A percentile compares a stretch with the other conserved stretches of the same genome.
These are phyloP conservation scores for Eucera pruinosa DNA, from an alignment of 2,888 invertebrate genomes.

Conservation along the genomic window DNA sequence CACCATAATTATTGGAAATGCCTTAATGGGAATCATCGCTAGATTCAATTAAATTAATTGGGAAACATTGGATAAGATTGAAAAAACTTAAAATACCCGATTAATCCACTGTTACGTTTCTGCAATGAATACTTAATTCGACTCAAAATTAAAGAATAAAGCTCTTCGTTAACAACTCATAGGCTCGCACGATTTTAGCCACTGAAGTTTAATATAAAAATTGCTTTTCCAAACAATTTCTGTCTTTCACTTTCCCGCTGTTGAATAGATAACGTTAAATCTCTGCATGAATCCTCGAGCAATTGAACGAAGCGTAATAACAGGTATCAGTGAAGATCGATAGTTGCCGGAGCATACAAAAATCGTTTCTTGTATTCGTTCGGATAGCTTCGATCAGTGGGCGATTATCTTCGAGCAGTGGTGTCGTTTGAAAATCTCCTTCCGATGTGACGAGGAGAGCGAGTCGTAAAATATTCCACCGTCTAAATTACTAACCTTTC, in stretches of 20 bases:
- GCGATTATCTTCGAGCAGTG: conserved; percentile 33
- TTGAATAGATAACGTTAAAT: not conserved
- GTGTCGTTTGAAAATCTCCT: conserved; percentile 42
- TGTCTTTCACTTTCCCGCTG: not conserved
- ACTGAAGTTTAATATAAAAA: too few relatives aligned
- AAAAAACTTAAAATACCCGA: too few relatives aligned
- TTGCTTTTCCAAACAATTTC: too few relatives aligned
- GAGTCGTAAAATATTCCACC: conserved; percentile 28
- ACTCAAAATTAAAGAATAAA: too few relatives aligned
- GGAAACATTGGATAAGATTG: too few relatives aligned
- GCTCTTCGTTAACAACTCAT: too few relatives aligned
- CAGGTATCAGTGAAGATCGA: conserved; percentile 44
- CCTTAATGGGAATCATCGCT: too few relatives aligned
- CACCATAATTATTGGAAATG: not conserved
- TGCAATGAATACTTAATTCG: too few relatives aligned
- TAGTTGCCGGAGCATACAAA: conserved; percentile 26
- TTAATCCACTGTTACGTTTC: too few relatives aligned
- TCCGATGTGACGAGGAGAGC: conserved; percentile 28
- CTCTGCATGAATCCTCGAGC: not conserved
- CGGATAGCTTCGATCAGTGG: conserved; percentile 24
- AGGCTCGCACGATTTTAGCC: too few relatives aligned
- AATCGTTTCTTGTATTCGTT: conserved; percentile 33
- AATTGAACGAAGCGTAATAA: conserved; percentile 3
- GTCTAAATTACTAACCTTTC: not conserved
- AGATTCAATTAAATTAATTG: too few relatives aligned